Base-by-base conservation (phyloP, 2,888 invertebrate genomes). In the Pollenia angustigena region DNA sequence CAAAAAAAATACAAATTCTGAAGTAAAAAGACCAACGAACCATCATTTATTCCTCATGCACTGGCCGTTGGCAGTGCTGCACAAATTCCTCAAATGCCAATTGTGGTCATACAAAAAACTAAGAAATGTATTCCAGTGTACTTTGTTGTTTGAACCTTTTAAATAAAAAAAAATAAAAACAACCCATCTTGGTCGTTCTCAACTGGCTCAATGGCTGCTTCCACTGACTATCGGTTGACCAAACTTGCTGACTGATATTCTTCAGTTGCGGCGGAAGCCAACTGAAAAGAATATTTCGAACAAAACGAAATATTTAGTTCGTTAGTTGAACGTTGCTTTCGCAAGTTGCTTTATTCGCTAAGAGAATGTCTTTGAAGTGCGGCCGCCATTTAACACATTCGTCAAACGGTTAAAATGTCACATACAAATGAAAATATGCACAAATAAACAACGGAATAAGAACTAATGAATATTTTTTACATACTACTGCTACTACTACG, bases 361-460 rank as follows among this genome's bases (percentile, higher is more conserved):
- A 42, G 54, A 81, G 83, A 87, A 87, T 87, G 84, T 69, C 87
- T 87, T 87, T 87, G 87, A 87, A 81, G 84, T 81, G 87, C 87
- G 87, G 84, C 87, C 87, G 87, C 87, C 81, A 81, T 75, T 84
- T 74, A 87, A 87, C 84, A 84, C 87, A 87, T 87, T 87, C 87
- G 87, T 87, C 87, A 87, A 87, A 87, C 87, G 84, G 87, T 87
- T 87, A 81, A 87, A 87, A 84, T 87, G 87, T 87, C 87, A 87
- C 87, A 84, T 74, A 82, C 76, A 85, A 81, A 66, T 64, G 85
- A 78, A 85, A 85, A 81, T 85, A 85, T 85, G 76, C 85, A 78
- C 78, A 81, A 58, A 81, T 58, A 78, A 78, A 66, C 54, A 80
- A 79, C 81, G 78, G 81, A 83, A 76, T 58, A 54, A 75, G 66